Base-by-base conservation (phyloP, 2,888 invertebrate species). In the Mythimna albipuncta region DNA sequence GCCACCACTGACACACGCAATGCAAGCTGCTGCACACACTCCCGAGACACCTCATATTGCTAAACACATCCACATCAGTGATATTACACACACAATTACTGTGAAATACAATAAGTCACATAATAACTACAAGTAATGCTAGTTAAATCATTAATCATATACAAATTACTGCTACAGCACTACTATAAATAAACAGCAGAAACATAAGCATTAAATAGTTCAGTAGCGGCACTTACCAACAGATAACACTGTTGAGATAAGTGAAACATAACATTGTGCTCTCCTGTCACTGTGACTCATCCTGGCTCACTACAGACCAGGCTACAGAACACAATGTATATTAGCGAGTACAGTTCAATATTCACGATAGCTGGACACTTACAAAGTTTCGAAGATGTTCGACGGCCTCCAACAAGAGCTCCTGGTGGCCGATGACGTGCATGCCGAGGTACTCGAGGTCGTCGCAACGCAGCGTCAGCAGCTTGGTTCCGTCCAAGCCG, bases 21-120 rank as follows among this genome's bases (percentile, higher is more conserved):
- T 0, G 99, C 98, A 89, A 99, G 96, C 85, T 98, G 97, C 95
- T 99, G 99, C 79, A 99, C 96, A 93, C 99, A 99, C 95, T 99
- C 99, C 85, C 98, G 97, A 81, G 98, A 98, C 89, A 99, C 95
- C 91, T 98, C 98, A 96, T 98, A 99, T 92, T 99, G 98, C 98
- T 99, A 95, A 61, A 81, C 69, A 87, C 64, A 69, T 79, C 58
- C 76, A 79, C 69, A 75, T 67, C 63, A 75, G 69, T 77, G 67
- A 82, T 65, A 78, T 68, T 32, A 73, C 62, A 68, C 74, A 74
- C 69, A 78, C 64, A 64, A 67, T 57, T 64, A 79, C 66, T 59
- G 76, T 76, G 58, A 66, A 71, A 67, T 67, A 71, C 57, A 61
- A 58, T 67, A 70, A 67, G 26, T 71, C 9, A 6, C 50, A 55